These are phyloP conservation scores for Balearica regulorum DNA, from an alignment of 2,797 vertebrate species.

Conservation along the genomic window DNA sequence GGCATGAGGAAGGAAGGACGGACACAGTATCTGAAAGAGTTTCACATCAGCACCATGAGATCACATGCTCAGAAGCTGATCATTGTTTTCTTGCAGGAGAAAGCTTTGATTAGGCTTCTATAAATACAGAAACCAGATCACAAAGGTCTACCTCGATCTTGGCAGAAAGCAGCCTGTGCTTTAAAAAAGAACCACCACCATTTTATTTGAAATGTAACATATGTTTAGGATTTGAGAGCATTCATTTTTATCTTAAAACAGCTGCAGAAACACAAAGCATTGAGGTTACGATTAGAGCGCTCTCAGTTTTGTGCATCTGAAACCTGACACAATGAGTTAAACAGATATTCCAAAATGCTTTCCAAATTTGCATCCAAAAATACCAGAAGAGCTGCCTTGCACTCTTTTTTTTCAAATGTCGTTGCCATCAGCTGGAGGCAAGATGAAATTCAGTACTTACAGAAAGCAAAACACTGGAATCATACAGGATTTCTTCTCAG, in stretches of 20 bases:
- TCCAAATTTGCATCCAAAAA: conserved; percentile 27
- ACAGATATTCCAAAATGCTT: neutral
- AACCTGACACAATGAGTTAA: conserved; percentile 1
- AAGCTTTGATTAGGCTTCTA: conserved; percentile 41
- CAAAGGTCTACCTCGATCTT: conserved; percentile 42
- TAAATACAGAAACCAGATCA: conserved; percentile 42
- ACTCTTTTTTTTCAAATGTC: neutral
- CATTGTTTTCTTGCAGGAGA: conserved; percentile 32
- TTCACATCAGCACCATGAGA: conserved; percentile 47
- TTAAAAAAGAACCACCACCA: neutral
- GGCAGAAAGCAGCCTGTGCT: conserved; percentile 26
- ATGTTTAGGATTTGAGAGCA: neutral
- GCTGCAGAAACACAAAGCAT: neutral
- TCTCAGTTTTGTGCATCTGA: neutral
- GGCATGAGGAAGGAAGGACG: neutral
- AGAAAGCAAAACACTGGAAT: neutral
- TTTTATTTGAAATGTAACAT: neutral
- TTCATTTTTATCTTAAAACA: neutral
- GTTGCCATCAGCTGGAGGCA: neutral
- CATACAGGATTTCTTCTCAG: neutral
- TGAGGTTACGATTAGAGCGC: neutral
- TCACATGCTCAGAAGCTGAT: conserved; percentile 51
- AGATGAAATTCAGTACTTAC: neutral
- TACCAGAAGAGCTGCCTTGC: conserved; percentile 6
- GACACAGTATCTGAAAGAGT: neutral